phyloP scores from a whole-genome alignment of 1,140 invertebrate genomes.

The Rhyacophila brunnea region DNA sequence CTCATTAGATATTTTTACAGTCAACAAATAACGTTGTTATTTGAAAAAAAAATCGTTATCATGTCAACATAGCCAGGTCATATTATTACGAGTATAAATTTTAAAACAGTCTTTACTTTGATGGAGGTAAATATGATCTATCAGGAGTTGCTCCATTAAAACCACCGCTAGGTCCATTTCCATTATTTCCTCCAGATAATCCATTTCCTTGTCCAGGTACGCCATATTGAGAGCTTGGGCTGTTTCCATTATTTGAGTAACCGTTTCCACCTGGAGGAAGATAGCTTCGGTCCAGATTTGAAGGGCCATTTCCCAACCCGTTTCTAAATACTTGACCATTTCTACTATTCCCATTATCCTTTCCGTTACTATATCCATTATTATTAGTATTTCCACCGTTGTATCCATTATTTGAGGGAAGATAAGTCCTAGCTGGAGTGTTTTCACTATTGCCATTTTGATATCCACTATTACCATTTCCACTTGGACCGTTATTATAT shows the following conservation, averaged over 20 bases:
- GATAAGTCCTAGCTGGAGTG: background rate
- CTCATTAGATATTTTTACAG: too few relatives aligned
- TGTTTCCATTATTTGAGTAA: background rate
- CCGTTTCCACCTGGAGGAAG: constrained; percentile 8
- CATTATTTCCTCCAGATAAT: background rate
- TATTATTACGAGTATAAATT: too few relatives aligned
- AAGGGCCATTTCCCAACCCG: constrained; percentile 14
- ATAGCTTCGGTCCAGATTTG: constrained; percentile 3
- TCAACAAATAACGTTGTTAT: too few relatives aligned
- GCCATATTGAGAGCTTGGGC: constrained; percentile 11
- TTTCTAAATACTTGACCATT: constrained; percentile 11
- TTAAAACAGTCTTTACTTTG: background rate
- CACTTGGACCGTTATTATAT: too few relatives aligned
- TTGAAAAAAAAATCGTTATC: too few relatives aligned
- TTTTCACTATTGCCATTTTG: constrained; percentile 7
- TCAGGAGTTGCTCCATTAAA: constrained; percentile 1
- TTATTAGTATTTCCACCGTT: background rate
- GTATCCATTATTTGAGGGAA: constrained; percentile 1
- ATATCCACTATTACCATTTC: constrained; percentile 16
- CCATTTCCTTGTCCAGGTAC: background rate
- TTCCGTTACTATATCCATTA: constrained; percentile 9
- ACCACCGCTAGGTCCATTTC: background rate
- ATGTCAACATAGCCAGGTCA: too few relatives aligned
- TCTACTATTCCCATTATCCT: too few relatives aligned
- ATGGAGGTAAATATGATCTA: constrained; percentile 4